phyloP scores from a whole-genome alignment of 2,888 invertebrate species.

The Spodoptera littoralis region DNA sequence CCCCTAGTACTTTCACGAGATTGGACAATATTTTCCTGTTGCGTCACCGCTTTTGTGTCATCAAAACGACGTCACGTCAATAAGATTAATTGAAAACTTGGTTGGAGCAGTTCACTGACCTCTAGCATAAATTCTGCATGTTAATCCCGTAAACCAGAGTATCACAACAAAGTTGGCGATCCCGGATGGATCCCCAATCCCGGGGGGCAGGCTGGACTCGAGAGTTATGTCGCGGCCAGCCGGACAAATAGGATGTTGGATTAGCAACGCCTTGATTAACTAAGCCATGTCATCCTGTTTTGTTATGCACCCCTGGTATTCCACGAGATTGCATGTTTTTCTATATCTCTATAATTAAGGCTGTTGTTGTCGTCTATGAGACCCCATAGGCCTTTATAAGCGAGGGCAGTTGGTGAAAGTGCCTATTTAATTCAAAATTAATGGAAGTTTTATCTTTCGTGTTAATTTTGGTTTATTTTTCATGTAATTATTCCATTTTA shows the following conservation, averaged over 20 bases:
- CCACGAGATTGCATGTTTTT: slow-evolving; percentile 49
- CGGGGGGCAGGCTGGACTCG: slow-evolving; percentile 43
- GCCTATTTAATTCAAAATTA: neutral
- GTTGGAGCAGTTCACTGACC: slow-evolving; percentile 28
- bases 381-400: slow-evolving; percentile 8
- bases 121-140: slow-evolving; percentile 36
- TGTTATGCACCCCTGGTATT: slow-evolving; percentile 58
- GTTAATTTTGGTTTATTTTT: neutral
- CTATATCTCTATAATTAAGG: slow-evolving; percentile 37
- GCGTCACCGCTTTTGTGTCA: slow-evolving; percentile 10
- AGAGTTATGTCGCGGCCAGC: slow-evolving; percentile 49
- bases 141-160: slow-evolving; percentile 34
- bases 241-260: slow-evolving; percentile 48
- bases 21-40: slow-evolving; percentile 47
- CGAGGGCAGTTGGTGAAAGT: neutral
- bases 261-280: slow-evolving; percentile 58
- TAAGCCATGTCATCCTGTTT: slow-evolving; percentile 48
- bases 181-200: slow-evolving; percentile 41
- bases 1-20: slow-evolving; percentile 73
- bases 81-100: slow-evolving; percentile 9
- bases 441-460: neutral
- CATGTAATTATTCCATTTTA: no score
- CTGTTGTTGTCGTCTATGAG: slow-evolving; percentile 19
- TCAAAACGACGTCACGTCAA: slow-evolving; percentile 13
- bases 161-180: slow-evolving; percentile 41